phyloP scores from a whole-genome alignment of 2,797 vertebrate species.

The Sebastes vulpes region DNA sequence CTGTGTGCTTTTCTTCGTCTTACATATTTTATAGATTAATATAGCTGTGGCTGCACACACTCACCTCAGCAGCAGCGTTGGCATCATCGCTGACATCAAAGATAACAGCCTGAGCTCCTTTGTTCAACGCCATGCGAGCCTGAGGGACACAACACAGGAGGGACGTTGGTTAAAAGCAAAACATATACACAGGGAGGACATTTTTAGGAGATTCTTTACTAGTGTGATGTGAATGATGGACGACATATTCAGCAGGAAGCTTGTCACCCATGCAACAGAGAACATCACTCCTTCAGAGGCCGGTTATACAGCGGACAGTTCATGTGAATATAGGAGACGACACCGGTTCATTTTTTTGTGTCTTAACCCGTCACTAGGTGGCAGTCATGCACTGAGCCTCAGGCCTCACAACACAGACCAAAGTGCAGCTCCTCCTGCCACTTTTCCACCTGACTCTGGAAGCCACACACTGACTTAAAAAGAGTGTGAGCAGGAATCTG shows the following conservation, averaged over 20 bases:
- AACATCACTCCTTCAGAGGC: background rate
- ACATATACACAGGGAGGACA: background rate
- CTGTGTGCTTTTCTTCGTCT: background rate
- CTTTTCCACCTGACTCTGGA: conserved; percentile 52
- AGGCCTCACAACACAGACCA: background rate
- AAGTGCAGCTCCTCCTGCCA: conserved; percentile 39
- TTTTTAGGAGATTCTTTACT: background rate
- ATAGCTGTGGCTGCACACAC: background rate
- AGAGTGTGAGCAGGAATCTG: background rate
- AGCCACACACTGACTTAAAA: background rate
- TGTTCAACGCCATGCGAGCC: conserved; percentile 94
- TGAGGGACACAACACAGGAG: conserved; percentile 71
- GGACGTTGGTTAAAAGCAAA: background rate
- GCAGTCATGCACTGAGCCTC: conserved; percentile 53
- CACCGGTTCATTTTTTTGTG: rapidly evolving
- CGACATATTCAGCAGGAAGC: background rate
- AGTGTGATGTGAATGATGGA: background rate
- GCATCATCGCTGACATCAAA: conserved; percentile 95
- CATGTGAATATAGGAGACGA: background rate
- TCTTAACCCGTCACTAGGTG: conserved; percentile 74
- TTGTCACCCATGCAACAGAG: background rate
- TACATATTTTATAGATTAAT: background rate
- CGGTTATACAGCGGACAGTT: background rate
- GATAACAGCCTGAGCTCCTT: conserved; percentile 95
- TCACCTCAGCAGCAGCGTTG: conserved; percentile 92